phyloP scores from a whole-genome alignment of 2,888 invertebrate genomes.

The Caenorhabditis sinica region DNA sequence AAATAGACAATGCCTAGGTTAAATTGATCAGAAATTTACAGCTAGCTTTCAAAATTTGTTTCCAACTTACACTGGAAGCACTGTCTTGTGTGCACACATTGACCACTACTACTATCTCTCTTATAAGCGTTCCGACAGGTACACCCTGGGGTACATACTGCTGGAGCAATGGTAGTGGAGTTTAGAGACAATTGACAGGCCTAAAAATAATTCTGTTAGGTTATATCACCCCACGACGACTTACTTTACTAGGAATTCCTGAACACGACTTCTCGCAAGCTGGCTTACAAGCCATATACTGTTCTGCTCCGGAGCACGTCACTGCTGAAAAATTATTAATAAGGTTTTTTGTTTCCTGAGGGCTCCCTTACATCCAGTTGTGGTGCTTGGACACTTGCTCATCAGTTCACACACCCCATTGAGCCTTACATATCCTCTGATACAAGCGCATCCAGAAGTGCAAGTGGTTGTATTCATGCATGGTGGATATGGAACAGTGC shows the following conservation, averaged over 20 bases:
- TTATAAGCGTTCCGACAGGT: slow-evolving; percentile 35
- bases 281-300: slow-evolving; percentile 37
- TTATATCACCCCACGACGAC: too few species aligned
- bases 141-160: slow-evolving; percentile 42
- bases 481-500: slow-evolving; percentile 14
- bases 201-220: slow-evolving; percentile 19
- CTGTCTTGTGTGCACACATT: slow-evolving; percentile 52
- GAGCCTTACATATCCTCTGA: slow-evolving; percentile 45
- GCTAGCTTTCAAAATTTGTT: neutral
- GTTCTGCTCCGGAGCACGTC: slow-evolving; percentile 48
- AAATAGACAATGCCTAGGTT: neutral
- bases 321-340: slow-evolving; percentile 13
- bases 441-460: slow-evolving; percentile 53
- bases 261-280: slow-evolving; percentile 51
- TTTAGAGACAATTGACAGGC: neutral
- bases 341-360: neutral
- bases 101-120: slow-evolving; percentile 22
- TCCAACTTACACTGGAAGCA: slow-evolving; percentile 26
- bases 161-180: slow-evolving; percentile 8
- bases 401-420: slow-evolving; percentile 46
- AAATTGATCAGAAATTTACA: neutral
- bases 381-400: slow-evolving; percentile 17
- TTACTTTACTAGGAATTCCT: slow-evolving; percentile 19
- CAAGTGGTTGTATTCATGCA: slow-evolving; percentile 53
- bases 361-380: slow-evolving; percentile 11